Base-by-base conservation (phyloP, 2,797 vertebrate genomes). In the Gadopsis marmoratus region DNA sequence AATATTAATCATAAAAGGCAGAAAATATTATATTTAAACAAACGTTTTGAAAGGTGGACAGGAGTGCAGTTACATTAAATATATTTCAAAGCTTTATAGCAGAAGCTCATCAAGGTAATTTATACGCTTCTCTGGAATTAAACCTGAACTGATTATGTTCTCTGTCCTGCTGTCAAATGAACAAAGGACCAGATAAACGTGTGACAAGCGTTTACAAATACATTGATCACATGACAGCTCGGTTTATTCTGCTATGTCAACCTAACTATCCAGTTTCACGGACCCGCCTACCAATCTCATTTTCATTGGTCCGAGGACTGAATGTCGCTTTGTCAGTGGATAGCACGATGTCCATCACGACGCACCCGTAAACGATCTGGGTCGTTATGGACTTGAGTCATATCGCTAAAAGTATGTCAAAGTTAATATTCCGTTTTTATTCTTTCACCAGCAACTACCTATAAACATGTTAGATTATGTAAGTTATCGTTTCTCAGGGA, bases 391-490 rank as follows among this genome's bases (percentile, higher is more conserved):
- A 62, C 61, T 85, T 78, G 65, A 84, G 33, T 82, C 69, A 80
- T 69, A 79, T 81, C 69, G 81, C 26, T 81, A 79, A 80, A 93
- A 94, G 93, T 94, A 94, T 89, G 92, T 93, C 35, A 69, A 84
- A 87, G 66, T 88, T 88, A 16, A 78, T 88, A 14, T 65, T 82
- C 1, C 26, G 86, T 66, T 71, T 14, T 65, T 64, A 39, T 33
- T 66, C 0, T 67, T 67, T 79, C 10, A 43, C 2, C 17, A 13
- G 8, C 2, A 79, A 41, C 1, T 23, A 3, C 39, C 1, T 69
- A 60, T 13, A 70, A 77, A 54, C 13, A 17, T 10, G 3, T 29
- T 10, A 13, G 0, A n/a, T 2, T 33, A 12, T 33, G 1, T 12
- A 51, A 55, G 0, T 21, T 13, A 0, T 41, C 1, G 9, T 45